These are phyloP conservation scores for Bombus superbus DNA, from an alignment of 1,140 invertebrate genomes.

Conservation along the genomic window DNA sequence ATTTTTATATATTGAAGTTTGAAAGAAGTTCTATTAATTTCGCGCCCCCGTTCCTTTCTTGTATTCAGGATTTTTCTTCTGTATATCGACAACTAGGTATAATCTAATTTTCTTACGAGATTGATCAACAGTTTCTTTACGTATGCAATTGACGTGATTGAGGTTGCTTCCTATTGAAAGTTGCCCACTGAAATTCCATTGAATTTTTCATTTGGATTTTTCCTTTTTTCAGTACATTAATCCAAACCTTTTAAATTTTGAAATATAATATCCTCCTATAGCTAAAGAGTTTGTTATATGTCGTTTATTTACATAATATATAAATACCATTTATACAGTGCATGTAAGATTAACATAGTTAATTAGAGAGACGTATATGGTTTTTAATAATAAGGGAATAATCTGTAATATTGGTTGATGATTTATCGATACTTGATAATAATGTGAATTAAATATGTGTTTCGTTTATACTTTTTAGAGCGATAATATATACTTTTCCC, in stretches of 20 bases:
- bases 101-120: too few species aligned
- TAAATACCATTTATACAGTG: not conserved
- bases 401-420: not conserved
- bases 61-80: not conserved
- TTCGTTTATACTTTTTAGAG: not conserved
- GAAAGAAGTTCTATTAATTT: not conserved
- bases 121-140: too few species aligned
- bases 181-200: too few species aligned
- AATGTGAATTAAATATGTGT: not conserved
- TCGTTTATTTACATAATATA: not conserved
- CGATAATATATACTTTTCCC: not conserved
- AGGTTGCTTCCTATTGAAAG: too few species aligned
- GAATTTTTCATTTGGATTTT: not conserved
- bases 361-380: not conserved
- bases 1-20: not conserved
- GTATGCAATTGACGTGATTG: too few species aligned
- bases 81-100: too few species aligned
- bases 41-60: not conserved
- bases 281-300: not conserved
- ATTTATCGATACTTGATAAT: not conserved
- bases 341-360: not conserved
- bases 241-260: too few species aligned
- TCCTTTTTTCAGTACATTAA: not conserved
- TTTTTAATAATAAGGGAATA: not conserved
- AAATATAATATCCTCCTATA: not conserved